Conservation (phyloP, 2,888 invertebrate species). For the Cyaniris semiargus region DNA sequence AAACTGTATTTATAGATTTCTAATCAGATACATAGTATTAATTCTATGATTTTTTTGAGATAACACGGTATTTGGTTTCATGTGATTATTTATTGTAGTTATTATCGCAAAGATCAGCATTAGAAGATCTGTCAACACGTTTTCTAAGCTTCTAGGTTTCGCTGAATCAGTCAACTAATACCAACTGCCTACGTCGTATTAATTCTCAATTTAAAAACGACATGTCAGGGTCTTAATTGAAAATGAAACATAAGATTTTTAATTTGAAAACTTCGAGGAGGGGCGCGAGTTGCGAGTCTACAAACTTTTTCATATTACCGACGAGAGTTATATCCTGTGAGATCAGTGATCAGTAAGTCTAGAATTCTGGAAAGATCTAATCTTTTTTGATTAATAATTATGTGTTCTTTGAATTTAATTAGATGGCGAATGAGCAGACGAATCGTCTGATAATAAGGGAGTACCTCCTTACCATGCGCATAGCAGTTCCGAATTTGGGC, state of each 20-base stretch:
- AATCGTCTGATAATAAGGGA: too few relatives aligned
- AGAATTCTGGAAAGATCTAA: neutral
- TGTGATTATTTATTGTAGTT: too few relatives aligned
- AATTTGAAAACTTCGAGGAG: constrained; percentile 9
- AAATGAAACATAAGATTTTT: constrained; percentile 22
- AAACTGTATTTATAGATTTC: too few relatives aligned
- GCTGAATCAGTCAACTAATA: neutral
- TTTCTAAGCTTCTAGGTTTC: neutral
- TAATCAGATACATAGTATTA: too few relatives aligned
- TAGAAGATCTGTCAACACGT: neutral
- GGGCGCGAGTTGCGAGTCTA: neutral
- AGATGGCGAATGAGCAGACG: too few relatives aligned
- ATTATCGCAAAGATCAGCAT: neutral
- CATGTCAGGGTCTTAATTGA: constrained; percentile 13
- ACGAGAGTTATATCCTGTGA: constrained; percentile 2
- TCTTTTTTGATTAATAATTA: neutral
- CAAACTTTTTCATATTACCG: constrained; percentile 6
- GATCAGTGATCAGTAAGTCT: neutral
- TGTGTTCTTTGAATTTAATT: too few relatives aligned
- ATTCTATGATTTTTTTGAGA: too few relatives aligned
- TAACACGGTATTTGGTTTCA: too few relatives aligned
- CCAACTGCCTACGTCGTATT: constrained; percentile 20
- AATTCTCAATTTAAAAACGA: constrained; percentile 36
- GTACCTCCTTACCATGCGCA: too few relatives aligned
- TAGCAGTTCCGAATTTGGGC: too few relatives aligned